Evolutionary conservation across 2,888 invertebrate genomes (phyloP).

Genomic region (Hypomecis punctinalis): DNA sequence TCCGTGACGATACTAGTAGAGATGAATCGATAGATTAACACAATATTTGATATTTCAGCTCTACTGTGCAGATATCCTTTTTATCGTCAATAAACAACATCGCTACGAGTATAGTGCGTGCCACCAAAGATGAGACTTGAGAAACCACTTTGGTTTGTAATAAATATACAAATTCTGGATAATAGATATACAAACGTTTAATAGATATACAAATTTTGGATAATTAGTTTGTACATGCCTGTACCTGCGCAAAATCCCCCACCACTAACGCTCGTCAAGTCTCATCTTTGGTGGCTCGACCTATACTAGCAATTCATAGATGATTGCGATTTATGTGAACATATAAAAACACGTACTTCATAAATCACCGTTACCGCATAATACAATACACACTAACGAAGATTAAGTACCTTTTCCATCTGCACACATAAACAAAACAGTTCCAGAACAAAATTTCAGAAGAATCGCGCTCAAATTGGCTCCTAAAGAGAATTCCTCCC

Average conservation of each 20-base stretch:
- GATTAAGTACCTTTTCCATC: neutral
- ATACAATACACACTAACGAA: neutral
- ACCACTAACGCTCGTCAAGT: no score
- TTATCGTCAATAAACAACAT: neutral
- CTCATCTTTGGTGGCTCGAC: no score
- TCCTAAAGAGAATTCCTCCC: conserved; percentile 29
- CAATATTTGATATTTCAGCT: conserved; percentile 20
- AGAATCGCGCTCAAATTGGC: conserved; percentile 20
- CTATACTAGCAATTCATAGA: neutral
- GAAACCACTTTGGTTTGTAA: no score
- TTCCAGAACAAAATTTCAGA: conserved; percentile 9
- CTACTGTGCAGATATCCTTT: no score
- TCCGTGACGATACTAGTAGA: no score
- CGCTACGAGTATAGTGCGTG: no score
- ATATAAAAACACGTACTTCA: neutral
- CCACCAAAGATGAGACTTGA: no score
- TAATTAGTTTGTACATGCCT: no score
- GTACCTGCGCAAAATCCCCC: no score
- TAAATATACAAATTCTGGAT: no score
- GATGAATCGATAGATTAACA: conserved; percentile 15
- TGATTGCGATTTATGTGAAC: neutral
- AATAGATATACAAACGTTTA: no score
- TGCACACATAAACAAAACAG: conserved; percentile 10
- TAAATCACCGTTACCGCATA: neutral
- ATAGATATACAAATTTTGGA: no score